A percentile compares a stretch with the other conserved stretches of the same genome.
phyloP scores from a whole-genome alignment of 35 echinoderm and acorn worm genomes.

The Lytechinus variegatus region DNA sequence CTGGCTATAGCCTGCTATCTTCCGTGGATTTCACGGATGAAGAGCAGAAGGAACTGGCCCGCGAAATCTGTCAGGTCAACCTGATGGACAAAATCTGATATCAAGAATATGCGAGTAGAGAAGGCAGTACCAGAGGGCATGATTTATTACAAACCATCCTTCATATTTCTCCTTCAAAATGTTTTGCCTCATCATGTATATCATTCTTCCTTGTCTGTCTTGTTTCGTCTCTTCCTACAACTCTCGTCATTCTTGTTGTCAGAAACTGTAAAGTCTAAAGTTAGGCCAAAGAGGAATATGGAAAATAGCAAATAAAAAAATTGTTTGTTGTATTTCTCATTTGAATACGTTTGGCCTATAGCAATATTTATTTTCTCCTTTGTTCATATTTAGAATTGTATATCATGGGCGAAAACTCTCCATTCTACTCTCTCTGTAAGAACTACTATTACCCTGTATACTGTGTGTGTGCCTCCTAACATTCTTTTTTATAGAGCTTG shows the following conservation, averaged over 20 bases:
- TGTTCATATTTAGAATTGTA: too few relatives aligned
- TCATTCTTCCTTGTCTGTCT: not conserved
- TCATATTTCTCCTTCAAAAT: constrained; percentile 27
- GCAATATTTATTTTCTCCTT: too few relatives aligned
- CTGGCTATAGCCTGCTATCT: not conserved
- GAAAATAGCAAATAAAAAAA: too few relatives aligned
- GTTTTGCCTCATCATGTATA: not conserved
- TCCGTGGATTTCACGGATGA: not conserved
- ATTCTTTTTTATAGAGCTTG: not conserved
- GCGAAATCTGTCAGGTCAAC: not conserved
- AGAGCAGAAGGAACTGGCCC: not conserved
- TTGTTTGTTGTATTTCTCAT: too few relatives aligned
- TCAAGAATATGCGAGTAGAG: not conserved
- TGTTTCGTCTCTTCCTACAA: too few relatives aligned
- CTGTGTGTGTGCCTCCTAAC: not conserved
- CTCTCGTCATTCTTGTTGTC: too few relatives aligned
- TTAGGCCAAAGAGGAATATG: too few relatives aligned
- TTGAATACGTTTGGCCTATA: too few relatives aligned
- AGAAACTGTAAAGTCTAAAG: too few relatives aligned
- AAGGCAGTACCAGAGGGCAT: not conserved
- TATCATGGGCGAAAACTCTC: too few relatives aligned
- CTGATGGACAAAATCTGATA: not conserved
- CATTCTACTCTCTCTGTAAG: not conserved
- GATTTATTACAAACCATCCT: constrained; percentile 29
- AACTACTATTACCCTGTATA: not conserved